Evolutionary conservation across 2,888 invertebrate genomes (phyloP).

Genomic region (Ommatoiulus sabulosus): DNA sequence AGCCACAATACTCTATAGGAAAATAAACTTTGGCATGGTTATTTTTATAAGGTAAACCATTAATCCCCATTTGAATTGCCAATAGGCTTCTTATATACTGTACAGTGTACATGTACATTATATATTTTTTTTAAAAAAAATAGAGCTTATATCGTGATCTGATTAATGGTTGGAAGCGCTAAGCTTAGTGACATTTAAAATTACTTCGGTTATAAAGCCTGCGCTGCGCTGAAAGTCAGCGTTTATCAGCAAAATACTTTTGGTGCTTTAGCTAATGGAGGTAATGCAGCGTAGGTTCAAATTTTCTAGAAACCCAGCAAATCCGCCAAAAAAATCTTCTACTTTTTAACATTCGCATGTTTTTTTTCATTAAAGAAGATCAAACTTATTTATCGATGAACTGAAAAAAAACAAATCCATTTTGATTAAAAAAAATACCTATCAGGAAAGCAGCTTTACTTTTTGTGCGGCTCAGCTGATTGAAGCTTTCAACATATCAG

Average conservation of each 20-base stretch:
- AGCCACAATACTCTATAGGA: not conserved
- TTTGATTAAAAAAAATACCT: constrained; percentile 21
- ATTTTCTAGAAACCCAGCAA: not conserved
- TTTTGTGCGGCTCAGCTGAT: not conserved
- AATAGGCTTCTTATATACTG: not conserved
- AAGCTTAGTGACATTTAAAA: not conserved
- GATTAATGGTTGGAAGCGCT: not conserved
- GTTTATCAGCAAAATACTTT: constrained; percentile 17
- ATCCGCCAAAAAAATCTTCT: not conserved
- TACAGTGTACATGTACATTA: too few species aligned
- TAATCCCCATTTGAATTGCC: not conserved
- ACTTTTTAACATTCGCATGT: not conserved
- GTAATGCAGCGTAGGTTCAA: not conserved
- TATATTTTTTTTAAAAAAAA: not conserved
- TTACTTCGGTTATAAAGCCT: not conserved
- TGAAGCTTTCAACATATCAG: constrained; percentile 9
- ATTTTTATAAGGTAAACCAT: not conserved
- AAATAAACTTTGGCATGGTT: not conserved
- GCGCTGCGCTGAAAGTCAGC: not conserved
- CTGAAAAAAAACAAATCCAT: constrained; percentile 33
- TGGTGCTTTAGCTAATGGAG: not conserved
- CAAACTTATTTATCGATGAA: constrained; percentile 17
- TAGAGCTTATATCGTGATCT: not conserved
- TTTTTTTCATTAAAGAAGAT: constrained; percentile 34
- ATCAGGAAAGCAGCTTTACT: not conserved